phyloP scores from a whole-genome alignment of 2,797 vertebrate genomes.

The Stomatorhinus walkeri region DNA sequence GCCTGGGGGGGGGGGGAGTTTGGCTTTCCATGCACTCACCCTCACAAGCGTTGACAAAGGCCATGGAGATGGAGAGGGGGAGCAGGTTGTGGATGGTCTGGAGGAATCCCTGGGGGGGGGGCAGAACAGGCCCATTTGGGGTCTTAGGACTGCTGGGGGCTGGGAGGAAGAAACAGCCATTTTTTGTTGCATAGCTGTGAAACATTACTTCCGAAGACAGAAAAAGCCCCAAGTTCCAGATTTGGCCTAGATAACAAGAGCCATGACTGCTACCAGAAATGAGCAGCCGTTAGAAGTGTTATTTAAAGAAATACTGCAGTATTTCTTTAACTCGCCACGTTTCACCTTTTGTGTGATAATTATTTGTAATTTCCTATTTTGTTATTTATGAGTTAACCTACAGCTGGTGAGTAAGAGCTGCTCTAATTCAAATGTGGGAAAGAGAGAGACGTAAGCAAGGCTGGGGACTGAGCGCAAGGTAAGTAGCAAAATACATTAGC shows the following conservation, averaged over 20 bases:
- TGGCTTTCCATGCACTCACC: conserved; percentile 12
- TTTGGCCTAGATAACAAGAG: background rate
- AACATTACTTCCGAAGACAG: background rate
- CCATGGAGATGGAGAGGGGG: background rate
- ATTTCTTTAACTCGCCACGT: background rate
- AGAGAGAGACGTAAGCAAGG: background rate
- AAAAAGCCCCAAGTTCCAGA: background rate
- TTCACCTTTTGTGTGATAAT: background rate
- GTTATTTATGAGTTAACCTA: background rate
- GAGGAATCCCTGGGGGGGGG: background rate
- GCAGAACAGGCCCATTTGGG: background rate
- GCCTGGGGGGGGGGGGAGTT: background rate
- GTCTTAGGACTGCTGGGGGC: background rate
- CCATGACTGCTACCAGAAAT: background rate
- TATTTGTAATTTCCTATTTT: background rate
- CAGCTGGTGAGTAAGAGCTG: background rate
- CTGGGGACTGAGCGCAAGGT: background rate
- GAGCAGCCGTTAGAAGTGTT: background rate
- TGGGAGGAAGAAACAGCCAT: background rate
- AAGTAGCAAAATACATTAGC: background rate
- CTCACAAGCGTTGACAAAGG: conserved; percentile 22
- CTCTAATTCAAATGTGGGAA: background rate
- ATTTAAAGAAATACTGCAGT: background rate
- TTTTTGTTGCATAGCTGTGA: background rate
- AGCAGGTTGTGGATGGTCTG: conserved; percentile 3